Evolutionary conservation across 2,797 vertebrate species (phyloP).

Genomic region (Artibeus lituratus): DNA sequence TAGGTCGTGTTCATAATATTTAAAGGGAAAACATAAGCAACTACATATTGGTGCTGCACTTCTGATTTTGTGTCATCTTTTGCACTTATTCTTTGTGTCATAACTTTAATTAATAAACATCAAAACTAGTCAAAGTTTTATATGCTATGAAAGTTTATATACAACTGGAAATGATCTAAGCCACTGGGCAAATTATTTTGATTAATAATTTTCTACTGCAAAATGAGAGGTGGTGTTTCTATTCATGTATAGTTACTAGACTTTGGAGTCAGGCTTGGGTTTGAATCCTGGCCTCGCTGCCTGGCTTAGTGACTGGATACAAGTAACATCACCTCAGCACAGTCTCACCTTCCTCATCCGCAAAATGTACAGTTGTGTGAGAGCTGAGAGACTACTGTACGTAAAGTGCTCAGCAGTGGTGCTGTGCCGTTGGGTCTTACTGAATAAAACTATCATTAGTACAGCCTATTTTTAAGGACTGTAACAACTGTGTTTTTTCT

Average conservation of each 20-base stretch:
- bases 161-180: neutral
- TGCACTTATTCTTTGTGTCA: neutral
- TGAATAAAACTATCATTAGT: neutral
- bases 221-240: neutral
- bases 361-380: neutral
- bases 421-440: neutral
- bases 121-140: slow-evolving; percentile 28
- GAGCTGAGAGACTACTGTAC: neutral
- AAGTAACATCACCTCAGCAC: neutral
- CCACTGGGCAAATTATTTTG: neutral
- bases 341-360: neutral
- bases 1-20: neutral
- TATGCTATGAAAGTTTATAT: neutral
- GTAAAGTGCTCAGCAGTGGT: neutral
- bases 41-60: neutral
- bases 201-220: neutral
- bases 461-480: neutral
- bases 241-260: neutral
- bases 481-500: neutral
- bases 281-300: neutral
- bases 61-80: neutral
- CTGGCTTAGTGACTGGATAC: neutral
- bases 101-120: slow-evolving; percentile 27
- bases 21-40: neutral
- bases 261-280: neutral